Conservation (phyloP, 2,888 invertebrate genomes). For the Cordilura impudica region DNA sequence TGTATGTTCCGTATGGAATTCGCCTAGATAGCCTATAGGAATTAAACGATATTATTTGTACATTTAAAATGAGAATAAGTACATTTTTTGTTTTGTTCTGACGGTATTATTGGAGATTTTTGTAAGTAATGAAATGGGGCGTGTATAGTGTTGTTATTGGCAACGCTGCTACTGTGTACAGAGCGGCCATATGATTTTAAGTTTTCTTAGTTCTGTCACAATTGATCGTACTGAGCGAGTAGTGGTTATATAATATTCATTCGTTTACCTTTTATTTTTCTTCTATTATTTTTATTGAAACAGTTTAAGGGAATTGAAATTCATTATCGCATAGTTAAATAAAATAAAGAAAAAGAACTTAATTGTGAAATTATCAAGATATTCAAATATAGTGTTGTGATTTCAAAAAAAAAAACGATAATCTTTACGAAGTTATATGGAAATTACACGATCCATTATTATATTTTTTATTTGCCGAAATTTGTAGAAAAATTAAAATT, state of each 20-base stretch:
- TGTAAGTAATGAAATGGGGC: neutral
- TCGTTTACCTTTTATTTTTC: conserved; percentile 51
- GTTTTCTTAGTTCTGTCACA: conserved; percentile 53
- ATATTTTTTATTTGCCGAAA: conserved; percentile 31
- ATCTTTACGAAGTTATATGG: conserved; percentile 13
- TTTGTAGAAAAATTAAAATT: conserved; percentile 24
- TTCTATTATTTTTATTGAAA: conserved; percentile 47
- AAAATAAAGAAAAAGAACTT: neutral
- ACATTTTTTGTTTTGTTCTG: too few relatives aligned
- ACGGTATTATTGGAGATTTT: too few relatives aligned
- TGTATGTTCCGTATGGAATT: too few relatives aligned
- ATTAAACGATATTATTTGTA: neutral
- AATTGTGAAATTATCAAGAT: neutral
- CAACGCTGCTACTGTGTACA: conserved; percentile 25
- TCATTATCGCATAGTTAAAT: conserved; percentile 23
- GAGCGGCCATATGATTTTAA: conserved; percentile 55
- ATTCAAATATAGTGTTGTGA: conserved; percentile 15
- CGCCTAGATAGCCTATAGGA: neutral
- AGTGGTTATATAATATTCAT: conserved; percentile 58
- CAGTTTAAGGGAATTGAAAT: conserved; percentile 54
- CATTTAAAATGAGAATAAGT: neutral
- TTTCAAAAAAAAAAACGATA: conserved; percentile 7
- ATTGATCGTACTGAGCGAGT: conserved; percentile 54
- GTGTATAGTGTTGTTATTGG: neutral
- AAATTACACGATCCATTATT: conserved; percentile 21